These are phyloP conservation scores for Sarcoramphus papa DNA, from an alignment of 2,797 vertebrate species.

Conservation along the genomic window DNA sequence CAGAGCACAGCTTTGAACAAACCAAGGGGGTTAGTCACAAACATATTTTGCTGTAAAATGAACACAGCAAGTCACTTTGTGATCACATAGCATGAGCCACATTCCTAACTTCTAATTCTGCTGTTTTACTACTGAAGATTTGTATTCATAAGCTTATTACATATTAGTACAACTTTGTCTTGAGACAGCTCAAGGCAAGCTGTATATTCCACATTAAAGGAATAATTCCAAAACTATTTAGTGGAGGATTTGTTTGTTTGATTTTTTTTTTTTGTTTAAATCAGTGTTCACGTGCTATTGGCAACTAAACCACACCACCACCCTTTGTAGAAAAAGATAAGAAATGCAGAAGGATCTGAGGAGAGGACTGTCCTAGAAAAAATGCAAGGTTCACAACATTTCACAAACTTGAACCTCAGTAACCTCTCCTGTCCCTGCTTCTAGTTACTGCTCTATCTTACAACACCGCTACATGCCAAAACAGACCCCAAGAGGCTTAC, in stretches of 20 bases:
- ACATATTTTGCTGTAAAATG: neutral
- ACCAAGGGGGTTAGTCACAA: neutral
- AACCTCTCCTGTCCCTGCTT: neutral
- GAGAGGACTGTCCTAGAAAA: neutral
- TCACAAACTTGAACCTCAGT: neutral
- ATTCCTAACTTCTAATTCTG: neutral
- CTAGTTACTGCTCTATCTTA: neutral
- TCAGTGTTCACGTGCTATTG: fast-evolving
- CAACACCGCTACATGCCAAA: neutral
- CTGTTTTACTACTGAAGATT: neutral
- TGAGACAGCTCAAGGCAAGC: neutral
- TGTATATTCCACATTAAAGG: neutral
- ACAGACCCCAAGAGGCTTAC: neutral
- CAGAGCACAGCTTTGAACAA: neutral
- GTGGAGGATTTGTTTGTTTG: neutral
- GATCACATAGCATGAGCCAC: neutral
- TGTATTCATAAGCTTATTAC: neutral
- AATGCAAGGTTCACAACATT: neutral
- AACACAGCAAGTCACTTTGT: neutral
- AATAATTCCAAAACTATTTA: neutral
- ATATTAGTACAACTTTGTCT: neutral
- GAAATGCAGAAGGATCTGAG: neutral
- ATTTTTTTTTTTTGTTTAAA: neutral
- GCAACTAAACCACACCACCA: neutral
- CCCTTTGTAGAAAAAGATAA: neutral